Base-by-base conservation (phyloP, 2,113 vertebrate species). In the Bombycilla garrulus region DNA sequence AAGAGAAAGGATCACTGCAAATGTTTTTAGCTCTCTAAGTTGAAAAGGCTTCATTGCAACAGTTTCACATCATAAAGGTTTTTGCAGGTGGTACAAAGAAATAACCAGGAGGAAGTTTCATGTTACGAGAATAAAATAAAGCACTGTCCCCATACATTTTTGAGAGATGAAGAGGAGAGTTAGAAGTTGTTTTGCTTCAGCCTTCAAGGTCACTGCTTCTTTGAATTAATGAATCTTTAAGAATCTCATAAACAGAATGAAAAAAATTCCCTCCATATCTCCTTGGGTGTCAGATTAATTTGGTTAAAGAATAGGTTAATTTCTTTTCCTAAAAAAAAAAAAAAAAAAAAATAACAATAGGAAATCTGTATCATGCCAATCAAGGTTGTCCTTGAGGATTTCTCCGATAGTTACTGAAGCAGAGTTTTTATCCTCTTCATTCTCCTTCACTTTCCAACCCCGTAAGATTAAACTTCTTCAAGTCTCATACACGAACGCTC, bases 101-200 rank as follows among this genome's bases (percentile, higher is more conserved):
- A 88, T 22, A 71, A 42, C 25, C 21, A 47, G 2, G 4, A 29
- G 1, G 8, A 36, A 69, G 1, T 56, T 77, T 76, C 40, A 22
- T 3, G 6, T 38, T 24, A 72, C 11, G 24, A 35, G 58, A 64
- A 42, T 17, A 69, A 76, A 58, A 70, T 2, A 29, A 60, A 64
- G 35, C 18, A 21, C 14, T 21, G 40, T 21, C 26, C 35, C 18
- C 15, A 18, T 6, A n/a, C 3, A 8, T 11, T 58, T 23, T 0
- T 40, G 36, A 54, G n/a, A 19, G 36, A 51, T 11, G 50, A 83
- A 76, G 51, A 73, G 6, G 23, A 76, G 45, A 73, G 5, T 21
- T 17, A 13, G 17, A 51, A 64, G 7, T 42, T 26, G 10, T 24
- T 57, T 44, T 38, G 31, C 26, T 47, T 40, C 81, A 26, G 29